Base-by-base conservation (phyloP, 2,888 invertebrate species). In the Aporophyla lueneburgensis region DNA sequence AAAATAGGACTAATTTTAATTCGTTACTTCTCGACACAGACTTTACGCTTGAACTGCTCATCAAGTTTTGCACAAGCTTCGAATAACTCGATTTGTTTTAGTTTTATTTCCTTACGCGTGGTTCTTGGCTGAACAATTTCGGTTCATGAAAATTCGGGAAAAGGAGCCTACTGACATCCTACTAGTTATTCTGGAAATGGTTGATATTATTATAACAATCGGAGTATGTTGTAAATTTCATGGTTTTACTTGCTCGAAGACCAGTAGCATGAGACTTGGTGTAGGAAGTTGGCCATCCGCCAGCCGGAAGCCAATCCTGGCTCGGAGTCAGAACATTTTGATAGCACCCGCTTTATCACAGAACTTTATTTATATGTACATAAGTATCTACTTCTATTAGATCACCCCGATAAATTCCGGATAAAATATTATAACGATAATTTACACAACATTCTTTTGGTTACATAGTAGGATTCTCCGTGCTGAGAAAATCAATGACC, bases 261-360 rank as follows among this genome's bases (percentile, higher is more conserved):
- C 87, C 84, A 90, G 70, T 72, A 70, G 67, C 63, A 75, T 71
- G 88, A 89, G 89, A 90, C 88, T 91, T 89, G 88, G 87, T 89
- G 89, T 89, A 90, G 91, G 89, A 90, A 89, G 80, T 91, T 96
- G 96, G 96, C 95, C 59, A 78, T 76, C 43, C 81, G 95, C 96
- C 96, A 96, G 92, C 85, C 91, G 93, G 92, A 93, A 93, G 91
- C 92, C 91, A 92, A 93, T 95, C 91, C 94, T 94, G 94, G 94
- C 93, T 91, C 92, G 80, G 88, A 92, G 89, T 93, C 94, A 92
- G 93, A 93, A 92, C 93, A 92, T 93, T 94, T 92, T 93, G 94
- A 94, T 93, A 93, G 89, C 86, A 90, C 89, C 88, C 86, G 91
- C 88, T 92, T 92, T 94, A 93, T 93, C 86, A 86, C 81, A 79